Evolutionary conservation across 1,140 invertebrate genomes (phyloP), one percentile per base, ranked within the genome.

Genomic region (Drepana arcuata): DNA sequence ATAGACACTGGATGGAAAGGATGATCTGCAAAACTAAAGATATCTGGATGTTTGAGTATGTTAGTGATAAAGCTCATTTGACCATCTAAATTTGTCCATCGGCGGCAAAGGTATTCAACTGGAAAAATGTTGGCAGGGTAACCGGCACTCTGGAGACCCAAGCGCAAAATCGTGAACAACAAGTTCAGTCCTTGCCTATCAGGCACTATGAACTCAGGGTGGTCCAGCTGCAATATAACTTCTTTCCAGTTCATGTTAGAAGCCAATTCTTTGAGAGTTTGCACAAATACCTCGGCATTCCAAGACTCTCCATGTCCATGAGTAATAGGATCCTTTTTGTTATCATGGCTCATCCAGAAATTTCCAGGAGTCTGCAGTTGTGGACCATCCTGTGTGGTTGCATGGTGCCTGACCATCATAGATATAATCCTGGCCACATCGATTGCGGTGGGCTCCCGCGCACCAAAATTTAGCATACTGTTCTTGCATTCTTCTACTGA

Each of bases 11-110:
- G 88, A 54, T 92, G 91, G 72, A 92, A 95, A 0, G 92, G 90
- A 82, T 95, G 93, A 77, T 99, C 96, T 31, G 93, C 91, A 71
- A 99, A 95, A 65, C 93, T 96, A 74, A 99, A 97, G 16, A 99
- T 88, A 77, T 99, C 97, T 0, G 94, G 89, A 84, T 95, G 91
- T 65, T 95, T 94, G 1, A 99, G 71, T 43, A 96, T 92, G 44
- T 94, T 90, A 40, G 91, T 88, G 9, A 98, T 87, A 16, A 97
- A 86, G 46, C 94, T 95, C 52, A 98, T 88, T 83, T 98, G 95
- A 23, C 94, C 94, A 62, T 98, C 96, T 7, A 92, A 86, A 73
- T 98, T 96, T 42, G 93, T 92, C 96, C 96, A 99, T 28, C 91
- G 88, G 30, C 93, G 86, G 73, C 96, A 98, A 45, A 98, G 86